Percentiles rank a stretch among this genome's conserved stretches.
Evolutionary conservation across 2,888 invertebrate species (phyloP).

Genomic region (Parnassius orleans): DNA sequence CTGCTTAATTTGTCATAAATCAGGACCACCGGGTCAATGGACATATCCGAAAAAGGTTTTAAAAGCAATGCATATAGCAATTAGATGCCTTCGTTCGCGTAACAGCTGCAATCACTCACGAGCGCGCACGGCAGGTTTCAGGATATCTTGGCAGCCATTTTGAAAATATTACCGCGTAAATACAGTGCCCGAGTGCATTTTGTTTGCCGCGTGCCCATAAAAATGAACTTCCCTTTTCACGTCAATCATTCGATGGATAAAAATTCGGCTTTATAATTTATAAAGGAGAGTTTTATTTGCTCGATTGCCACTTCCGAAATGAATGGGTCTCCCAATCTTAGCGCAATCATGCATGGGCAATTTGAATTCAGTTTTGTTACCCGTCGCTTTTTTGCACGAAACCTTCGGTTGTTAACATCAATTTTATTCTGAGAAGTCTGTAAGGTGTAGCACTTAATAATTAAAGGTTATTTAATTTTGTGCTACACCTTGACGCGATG

Average conservation of each 20-base stretch:
- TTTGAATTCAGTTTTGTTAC: constrained; percentile 53
- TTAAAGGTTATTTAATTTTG: constrained; percentile 39
- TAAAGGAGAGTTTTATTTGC: constrained; percentile 46
- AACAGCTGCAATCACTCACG: constrained; percentile 50
- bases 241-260: constrained; percentile 41
- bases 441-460: no score
- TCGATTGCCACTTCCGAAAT: constrained; percentile 59
- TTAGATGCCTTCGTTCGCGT: constrained; percentile 48
- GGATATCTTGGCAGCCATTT: constrained; percentile 48
- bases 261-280: constrained; percentile 50
- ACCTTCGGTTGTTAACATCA: constrained; percentile 44
- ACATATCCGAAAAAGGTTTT: constrained; percentile 33
- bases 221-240: constrained; percentile 37
- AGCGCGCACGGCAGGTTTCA: constrained; percentile 38
- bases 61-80: constrained; percentile 55
- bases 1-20: constrained; percentile 49
- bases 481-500: constrained; percentile 18
- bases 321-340: constrained; percentile 59
- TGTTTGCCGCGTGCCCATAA: constrained; percentile 33
- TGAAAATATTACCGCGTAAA: constrained; percentile 46
- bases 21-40: constrained; percentile 46
- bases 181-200: constrained; percentile 33
- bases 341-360: constrained; percentile 49
- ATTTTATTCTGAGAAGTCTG: constrained; percentile 48
- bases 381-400: constrained; percentile 46